A percentile compares a stretch with the other conserved stretches of the same genome.
phyloP scores from a whole-genome alignment of 2,888 invertebrate species.

The Perizoma flavofasciatum region DNA sequence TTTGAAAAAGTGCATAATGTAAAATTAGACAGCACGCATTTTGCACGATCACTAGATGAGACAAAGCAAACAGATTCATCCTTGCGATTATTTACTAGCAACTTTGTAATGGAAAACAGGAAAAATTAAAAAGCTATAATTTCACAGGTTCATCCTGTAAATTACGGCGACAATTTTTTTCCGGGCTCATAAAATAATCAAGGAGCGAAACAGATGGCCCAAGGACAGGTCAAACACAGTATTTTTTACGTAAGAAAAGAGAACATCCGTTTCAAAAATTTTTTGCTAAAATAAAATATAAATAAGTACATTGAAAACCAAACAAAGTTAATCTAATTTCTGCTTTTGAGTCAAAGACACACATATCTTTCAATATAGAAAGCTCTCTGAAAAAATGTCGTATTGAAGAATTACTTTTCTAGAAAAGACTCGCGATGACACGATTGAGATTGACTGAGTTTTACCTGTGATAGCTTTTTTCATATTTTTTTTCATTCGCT shows the following conservation, averaged over 20 bases:
- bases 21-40: too few relatives aligned
- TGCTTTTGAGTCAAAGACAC: constrained; percentile 23
- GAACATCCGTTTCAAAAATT: constrained; percentile 7
- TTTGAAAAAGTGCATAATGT: too few relatives aligned
- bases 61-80: not conserved
- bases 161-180: constrained; percentile 22
- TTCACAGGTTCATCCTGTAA: too few relatives aligned
- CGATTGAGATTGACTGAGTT: constrained; percentile 3
- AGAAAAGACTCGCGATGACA: not conserved
- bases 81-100: not conserved
- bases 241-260: constrained; percentile 27
- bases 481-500: too few relatives aligned
- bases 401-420: constrained; percentile 1
- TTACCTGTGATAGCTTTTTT: not conserved
- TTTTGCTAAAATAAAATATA: not conserved
- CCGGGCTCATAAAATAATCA: constrained; percentile 34
- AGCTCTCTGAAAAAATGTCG: constrained; percentile 6
- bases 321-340: constrained; percentile 13
- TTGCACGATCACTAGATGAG: too few relatives aligned
- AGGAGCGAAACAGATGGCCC: constrained; percentile 20
- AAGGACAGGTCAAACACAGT: constrained; percentile 24
- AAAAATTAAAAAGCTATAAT: constrained; percentile 12
- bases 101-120: constrained; percentile 14
- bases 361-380: constrained; percentile 5
- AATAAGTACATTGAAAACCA: constrained; percentile 10